phyloP scores from a whole-genome alignment of 2,113 vertebrate species.

The Nothocercus julius region DNA sequence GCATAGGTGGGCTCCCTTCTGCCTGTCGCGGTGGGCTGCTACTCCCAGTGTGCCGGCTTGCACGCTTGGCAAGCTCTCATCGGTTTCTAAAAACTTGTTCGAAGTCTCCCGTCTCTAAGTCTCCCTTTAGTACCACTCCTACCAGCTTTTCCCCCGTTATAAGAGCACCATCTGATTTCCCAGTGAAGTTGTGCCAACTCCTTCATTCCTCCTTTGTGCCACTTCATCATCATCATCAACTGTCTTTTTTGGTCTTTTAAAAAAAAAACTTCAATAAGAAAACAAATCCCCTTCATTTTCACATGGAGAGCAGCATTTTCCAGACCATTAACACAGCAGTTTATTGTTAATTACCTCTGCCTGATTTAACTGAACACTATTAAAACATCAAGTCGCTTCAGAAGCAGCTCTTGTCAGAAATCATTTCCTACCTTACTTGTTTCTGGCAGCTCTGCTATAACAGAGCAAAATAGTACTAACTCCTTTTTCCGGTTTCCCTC shows the following conservation, averaged over 20 bases:
- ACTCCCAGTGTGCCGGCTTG: not conserved
- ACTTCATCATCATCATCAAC: not conserved
- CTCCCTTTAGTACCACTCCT: not conserved
- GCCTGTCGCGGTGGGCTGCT: not conserved
- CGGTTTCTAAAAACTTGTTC: not conserved
- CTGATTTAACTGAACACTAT: slow-evolving; percentile 46
- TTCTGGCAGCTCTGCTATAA: not conserved
- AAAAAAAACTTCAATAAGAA: not conserved
- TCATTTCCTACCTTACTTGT: not conserved
- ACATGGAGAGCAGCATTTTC: slow-evolving; percentile 3
- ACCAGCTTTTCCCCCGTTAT: not conserved
- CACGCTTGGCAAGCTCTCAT: not conserved
- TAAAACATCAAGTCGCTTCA: slow-evolving; percentile 23
- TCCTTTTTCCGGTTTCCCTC: not conserved
- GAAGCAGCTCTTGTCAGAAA: slow-evolving; percentile 15
- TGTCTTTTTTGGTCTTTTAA: not conserved
- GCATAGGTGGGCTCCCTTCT: not conserved
- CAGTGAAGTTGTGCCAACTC: not conserved
- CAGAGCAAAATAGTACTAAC: not conserved
- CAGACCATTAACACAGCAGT: slow-evolving; percentile 33
- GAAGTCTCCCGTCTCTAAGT: not conserved
- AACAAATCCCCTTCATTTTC: slow-evolving; percentile 50
- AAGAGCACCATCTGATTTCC: not conserved
- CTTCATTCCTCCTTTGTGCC: not conserved
- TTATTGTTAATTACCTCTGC: slow-evolving; percentile 31